phyloP scores from a whole-genome alignment of 2,113 vertebrate species.

The Cyanistes caeruleus region DNA sequence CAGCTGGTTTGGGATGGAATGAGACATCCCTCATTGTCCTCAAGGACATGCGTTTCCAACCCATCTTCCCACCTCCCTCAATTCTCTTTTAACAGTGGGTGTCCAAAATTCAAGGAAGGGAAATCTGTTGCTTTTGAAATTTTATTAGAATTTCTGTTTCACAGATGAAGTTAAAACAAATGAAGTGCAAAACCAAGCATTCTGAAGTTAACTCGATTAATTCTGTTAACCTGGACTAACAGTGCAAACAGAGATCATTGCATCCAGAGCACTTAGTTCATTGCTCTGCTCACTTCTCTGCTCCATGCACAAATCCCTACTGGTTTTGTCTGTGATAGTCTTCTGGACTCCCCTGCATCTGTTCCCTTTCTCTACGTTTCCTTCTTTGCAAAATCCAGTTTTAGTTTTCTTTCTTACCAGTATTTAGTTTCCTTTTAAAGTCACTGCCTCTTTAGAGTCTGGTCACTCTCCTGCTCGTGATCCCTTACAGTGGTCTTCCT shows the following conservation, averaged over 20 bases:
- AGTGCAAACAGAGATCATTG: not conserved
- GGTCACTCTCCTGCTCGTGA: not conserved
- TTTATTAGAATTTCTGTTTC: not conserved
- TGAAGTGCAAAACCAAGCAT: not conserved
- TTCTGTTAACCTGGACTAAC: not conserved
- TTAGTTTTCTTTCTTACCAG: not conserved
- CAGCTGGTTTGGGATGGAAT: not conserved
- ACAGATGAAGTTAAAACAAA: not conserved
- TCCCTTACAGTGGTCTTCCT: not conserved
- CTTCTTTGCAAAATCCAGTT: not conserved
- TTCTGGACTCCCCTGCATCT: not conserved
- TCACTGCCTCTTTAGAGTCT: not conserved
- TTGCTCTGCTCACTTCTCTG: not conserved
- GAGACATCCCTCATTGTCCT: not conserved
- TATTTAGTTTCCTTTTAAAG: not conserved
- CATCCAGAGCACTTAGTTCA: not conserved
- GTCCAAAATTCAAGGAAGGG: not conserved
- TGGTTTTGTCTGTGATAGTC: not conserved
- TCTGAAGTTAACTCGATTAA: not conserved
- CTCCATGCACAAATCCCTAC: not conserved
- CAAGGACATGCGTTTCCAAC: not conserved
- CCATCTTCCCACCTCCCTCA: not conserved
- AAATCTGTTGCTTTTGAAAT: not conserved
- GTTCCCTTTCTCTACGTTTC: not conserved
- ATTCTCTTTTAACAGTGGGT: not conserved